Percentiles rank a stretch among this genome's conserved stretches.
phyloP scores from a whole-genome alignment of 2,888 invertebrate genomes.

The Sclerodermus sp. region DNA sequence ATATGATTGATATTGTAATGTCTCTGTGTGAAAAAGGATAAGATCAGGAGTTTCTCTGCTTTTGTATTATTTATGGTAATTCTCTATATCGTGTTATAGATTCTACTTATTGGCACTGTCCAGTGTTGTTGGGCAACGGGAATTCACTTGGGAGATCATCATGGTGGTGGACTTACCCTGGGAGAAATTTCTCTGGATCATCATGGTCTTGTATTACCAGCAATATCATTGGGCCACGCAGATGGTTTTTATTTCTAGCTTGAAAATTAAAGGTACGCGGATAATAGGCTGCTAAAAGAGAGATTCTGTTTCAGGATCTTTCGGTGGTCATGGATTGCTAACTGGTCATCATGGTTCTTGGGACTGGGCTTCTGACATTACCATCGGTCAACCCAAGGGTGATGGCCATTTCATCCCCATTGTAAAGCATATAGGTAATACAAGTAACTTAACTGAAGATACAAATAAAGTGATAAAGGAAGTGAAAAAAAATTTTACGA shows the following conservation, averaged over 20 bases:
- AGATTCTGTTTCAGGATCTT: not conserved
- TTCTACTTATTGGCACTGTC: slow-evolving; percentile 19
- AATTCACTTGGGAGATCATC: slow-evolving; percentile 22
- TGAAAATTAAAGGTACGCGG: no score
- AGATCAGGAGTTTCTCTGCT: no score
- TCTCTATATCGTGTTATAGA: slow-evolving; percentile 17
- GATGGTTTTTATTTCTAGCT: slow-evolving; percentile 8
- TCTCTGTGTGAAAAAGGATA: no score
- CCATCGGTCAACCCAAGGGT: slow-evolving; percentile 11
- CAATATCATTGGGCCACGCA: slow-evolving; percentile 24
- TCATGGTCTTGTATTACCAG: slow-evolving; percentile 16
- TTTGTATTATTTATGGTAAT: no score
- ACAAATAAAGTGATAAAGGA: not conserved
- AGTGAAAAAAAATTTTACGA: not conserved
- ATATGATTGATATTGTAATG: no score
- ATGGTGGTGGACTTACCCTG: slow-evolving; percentile 27
- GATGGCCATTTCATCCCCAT: slow-evolving; percentile 59
- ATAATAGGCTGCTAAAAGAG: not conserved
- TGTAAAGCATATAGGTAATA: slow-evolving; percentile 64
- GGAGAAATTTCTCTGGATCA: slow-evolving; percentile 40
- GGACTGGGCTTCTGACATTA: slow-evolving; percentile 14
- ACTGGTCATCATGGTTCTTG: slow-evolving; percentile 6
- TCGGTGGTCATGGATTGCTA: not conserved
- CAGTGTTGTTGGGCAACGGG: slow-evolving; percentile 22
- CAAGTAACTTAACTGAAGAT: not conserved